Percentiles rank a stretch among this genome's conserved stretches.
These are phyloP conservation scores for Pseudoips prasinana DNA, from an alignment of 2,888 invertebrate species.

Conservation along the genomic window DNA sequence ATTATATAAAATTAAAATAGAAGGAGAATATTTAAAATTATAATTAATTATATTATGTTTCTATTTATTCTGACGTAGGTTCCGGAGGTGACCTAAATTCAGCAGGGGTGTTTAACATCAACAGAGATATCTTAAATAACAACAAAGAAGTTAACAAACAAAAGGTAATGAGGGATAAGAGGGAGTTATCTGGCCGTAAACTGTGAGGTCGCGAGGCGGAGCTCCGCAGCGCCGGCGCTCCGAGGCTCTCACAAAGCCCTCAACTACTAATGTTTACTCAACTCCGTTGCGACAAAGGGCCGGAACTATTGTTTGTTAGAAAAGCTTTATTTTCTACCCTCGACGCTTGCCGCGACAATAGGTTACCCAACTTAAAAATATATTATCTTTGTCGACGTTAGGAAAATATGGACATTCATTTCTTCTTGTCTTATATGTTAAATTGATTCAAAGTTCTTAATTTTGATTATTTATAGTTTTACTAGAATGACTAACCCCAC, in stretches of 20 bases:
- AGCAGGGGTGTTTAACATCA: slow-evolving; percentile 1
- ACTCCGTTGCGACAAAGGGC: slow-evolving; percentile 77
- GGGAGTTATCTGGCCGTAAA: slow-evolving; percentile 69
- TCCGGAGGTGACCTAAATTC: neutral
- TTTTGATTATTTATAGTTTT: too few relatives aligned
- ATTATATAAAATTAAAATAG: too few relatives aligned
- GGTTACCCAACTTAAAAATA: slow-evolving; percentile 81
- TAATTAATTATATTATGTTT: neutral
- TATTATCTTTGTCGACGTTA: slow-evolving; percentile 65
- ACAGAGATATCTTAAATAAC: slow-evolving; percentile 30
- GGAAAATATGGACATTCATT: slow-evolving; percentile 38
- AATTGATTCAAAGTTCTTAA: too few relatives aligned
- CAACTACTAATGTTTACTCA: slow-evolving; percentile 81
- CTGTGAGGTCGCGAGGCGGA: slow-evolving; percentile 54
- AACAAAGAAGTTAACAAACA: slow-evolving; percentile 66
- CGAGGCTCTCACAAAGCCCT: slow-evolving; percentile 57
- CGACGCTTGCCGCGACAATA: slow-evolving; percentile 74
- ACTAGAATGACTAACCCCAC: too few relatives aligned
- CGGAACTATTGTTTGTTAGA: slow-evolving; percentile 82
- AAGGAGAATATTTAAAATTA: too few relatives aligned
- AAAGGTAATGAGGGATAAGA: slow-evolving; percentile 69
- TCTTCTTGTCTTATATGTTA: too few relatives aligned
- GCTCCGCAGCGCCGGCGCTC: slow-evolving; percentile 14
- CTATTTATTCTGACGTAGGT: neutral
- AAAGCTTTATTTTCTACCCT: slow-evolving; percentile 81